Conservation (phyloP, 1,140 invertebrate species). For the Oreohelix idahoensis region DNA sequence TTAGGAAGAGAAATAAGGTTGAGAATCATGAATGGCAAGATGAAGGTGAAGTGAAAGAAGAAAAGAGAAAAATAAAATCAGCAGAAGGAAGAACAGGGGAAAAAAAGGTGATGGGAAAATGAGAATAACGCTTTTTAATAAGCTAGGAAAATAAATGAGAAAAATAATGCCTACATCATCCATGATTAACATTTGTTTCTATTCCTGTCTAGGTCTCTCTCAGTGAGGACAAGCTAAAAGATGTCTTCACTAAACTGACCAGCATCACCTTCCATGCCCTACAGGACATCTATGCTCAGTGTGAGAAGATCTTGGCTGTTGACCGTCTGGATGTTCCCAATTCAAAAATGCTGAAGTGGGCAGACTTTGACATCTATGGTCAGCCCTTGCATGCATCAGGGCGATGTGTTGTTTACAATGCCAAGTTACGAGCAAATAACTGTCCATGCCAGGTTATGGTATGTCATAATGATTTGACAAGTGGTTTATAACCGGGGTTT, state of each 20-base stretch:
- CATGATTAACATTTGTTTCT: no score
- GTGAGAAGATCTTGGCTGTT: conserved; percentile 58
- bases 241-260: conserved; percentile 61
- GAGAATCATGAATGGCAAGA: no score
- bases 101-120: no score
- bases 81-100: no score
- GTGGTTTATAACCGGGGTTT: no score
- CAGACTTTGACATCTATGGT: conserved; percentile 65
- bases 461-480: no score
- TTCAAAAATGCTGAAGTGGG: conserved; percentile 58
- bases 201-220: conserved; percentile 32
- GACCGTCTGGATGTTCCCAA: conserved; percentile 47
- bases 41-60: no score
- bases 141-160: no score
- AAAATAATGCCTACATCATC: no score
- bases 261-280: conserved; percentile 60
- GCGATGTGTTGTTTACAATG: conserved; percentile 66
- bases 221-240: conserved; percentile 59
- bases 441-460: conserved; percentile 64
- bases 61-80: no score
- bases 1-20: no score
- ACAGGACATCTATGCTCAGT: conserved; percentile 64
- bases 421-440: conserved; percentile 56
- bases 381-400: conserved; percentile 66
- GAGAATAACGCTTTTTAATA: no score